Conservation (phyloP, 2,888 invertebrate genomes). For the Zhengitettix transpicula region DNA sequence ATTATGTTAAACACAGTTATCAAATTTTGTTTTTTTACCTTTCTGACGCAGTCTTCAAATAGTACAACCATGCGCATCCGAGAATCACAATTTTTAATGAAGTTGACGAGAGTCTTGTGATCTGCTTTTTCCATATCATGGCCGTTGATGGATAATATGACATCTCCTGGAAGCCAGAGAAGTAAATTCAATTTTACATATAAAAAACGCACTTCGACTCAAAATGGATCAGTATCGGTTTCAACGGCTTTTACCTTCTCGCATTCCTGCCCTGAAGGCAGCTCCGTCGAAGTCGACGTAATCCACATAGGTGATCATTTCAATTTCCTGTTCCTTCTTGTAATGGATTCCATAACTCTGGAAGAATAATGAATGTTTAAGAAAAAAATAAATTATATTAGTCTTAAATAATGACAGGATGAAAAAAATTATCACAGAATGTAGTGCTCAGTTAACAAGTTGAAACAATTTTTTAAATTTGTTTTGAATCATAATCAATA, state of each 20-base stretch:
- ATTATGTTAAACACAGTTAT: too few species aligned
- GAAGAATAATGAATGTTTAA: constrained; percentile 8
- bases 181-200: too few species aligned
- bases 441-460: too few species aligned
- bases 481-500: too few species aligned
- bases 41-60: constrained; percentile 90
- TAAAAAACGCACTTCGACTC: too few species aligned
- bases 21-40: constrained; percentile 34
- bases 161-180: constrained; percentile 47
- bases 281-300: constrained; percentile 87
- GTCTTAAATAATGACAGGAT: too few species aligned
- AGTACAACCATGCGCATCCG: constrained; percentile 91
- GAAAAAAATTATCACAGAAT: too few species aligned
- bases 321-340: constrained; percentile 83
- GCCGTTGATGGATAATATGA: constrained; percentile 92
- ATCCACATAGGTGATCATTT: constrained; percentile 94
- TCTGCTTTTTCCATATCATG: constrained; percentile 88
- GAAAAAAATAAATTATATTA: too few species aligned
- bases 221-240: neutral
- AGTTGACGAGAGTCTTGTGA: constrained; percentile 80
- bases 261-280: constrained; percentile 83
- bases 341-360: constrained; percentile 94
- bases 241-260: constrained; percentile 42
- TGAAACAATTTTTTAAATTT: too few species aligned
- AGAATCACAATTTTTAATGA: constrained; percentile 76